A percentile compares a stretch with the other conserved stretches of the same genome.
These are phyloP conservation scores for Emydocephalus ijimae DNA, from an alignment of 2,113 vertebrate species.

Conservation along the genomic window DNA sequence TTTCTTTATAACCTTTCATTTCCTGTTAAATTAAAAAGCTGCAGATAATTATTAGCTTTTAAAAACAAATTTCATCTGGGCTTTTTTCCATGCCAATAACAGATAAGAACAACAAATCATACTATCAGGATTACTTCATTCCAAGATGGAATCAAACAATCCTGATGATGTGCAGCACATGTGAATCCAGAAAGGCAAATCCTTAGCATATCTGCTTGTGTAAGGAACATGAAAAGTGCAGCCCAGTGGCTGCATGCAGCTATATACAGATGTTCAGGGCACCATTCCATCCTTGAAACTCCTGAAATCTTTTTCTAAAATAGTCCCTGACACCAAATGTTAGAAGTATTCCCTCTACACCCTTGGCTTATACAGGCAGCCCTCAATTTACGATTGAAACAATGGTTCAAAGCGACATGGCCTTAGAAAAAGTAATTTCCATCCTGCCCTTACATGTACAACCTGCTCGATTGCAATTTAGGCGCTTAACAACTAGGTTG, in stretches of 20 bases:
- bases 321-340: neutral
- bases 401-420: neutral
- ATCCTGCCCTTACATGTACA: neutral
- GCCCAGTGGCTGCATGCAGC: neutral
- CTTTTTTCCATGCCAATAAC: neutral
- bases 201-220: neutral
- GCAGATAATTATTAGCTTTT: neutral
- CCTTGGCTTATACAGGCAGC: neutral
- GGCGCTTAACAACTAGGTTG: neutral
- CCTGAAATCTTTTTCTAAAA: neutral
- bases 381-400: neutral
- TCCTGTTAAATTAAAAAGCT: neutral
- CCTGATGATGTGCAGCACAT: neutral
- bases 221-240: neutral
- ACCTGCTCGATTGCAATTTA: neutral
- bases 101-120: neutral
- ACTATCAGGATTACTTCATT: neutral
- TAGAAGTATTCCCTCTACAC: neutral
- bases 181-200: neutral
- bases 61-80: neutral
- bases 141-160: neutral
- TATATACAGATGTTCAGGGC: neutral
- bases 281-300: neutral
- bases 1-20: neutral
- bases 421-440: neutral